Evolutionary conservation across 2,113 vertebrate genomes (phyloP).

Genomic region (Corapipo altera): DNA sequence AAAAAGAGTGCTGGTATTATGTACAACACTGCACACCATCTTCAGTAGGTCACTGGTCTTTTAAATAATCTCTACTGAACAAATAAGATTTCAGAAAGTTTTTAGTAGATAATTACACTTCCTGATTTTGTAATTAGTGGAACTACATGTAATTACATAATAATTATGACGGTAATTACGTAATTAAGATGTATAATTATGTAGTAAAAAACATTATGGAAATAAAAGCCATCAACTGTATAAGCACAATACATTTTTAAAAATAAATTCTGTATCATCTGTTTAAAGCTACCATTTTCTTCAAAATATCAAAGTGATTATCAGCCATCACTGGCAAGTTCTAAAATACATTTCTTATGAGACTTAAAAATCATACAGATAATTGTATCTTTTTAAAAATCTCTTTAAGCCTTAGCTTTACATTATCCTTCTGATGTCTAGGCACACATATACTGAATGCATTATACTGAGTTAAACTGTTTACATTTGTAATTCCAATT

Average conservation of each 20-base stretch:
- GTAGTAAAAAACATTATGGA: conserved; percentile 87
- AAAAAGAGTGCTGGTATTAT: background rate
- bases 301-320: conserved; percentile 80
- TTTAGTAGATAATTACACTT: conserved; percentile 86
- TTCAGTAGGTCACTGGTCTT: conserved; percentile 77
- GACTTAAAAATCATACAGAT: conserved; percentile 62
- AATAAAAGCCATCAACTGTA: conserved; percentile 84
- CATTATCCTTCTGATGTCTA: conserved; percentile 3
- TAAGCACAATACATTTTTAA: conserved; percentile 84
- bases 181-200: conserved; percentile 88
- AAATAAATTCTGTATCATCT: conserved; percentile 80
- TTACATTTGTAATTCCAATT: conserved; percentile 1
- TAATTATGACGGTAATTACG: conserved; percentile 86
- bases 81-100: conserved; percentile 83
- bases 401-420: conserved; percentile 15
- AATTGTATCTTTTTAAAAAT: conserved; percentile 54
- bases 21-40: background rate
- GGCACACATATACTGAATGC: background rate
- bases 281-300: conserved; percentile 79
- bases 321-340: conserved; percentile 72
- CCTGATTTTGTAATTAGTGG: conserved; percentile 87
- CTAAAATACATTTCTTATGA: conserved; percentile 71
- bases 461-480: conserved; percentile 8
- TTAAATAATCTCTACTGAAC: conserved; percentile 79
- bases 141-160: conserved; percentile 87